A percentile compares a stretch with the other conserved stretches of the same genome.
phyloP scores from a whole-genome alignment of 2,888 invertebrate species.

The Tubulanus polymorphus region DNA sequence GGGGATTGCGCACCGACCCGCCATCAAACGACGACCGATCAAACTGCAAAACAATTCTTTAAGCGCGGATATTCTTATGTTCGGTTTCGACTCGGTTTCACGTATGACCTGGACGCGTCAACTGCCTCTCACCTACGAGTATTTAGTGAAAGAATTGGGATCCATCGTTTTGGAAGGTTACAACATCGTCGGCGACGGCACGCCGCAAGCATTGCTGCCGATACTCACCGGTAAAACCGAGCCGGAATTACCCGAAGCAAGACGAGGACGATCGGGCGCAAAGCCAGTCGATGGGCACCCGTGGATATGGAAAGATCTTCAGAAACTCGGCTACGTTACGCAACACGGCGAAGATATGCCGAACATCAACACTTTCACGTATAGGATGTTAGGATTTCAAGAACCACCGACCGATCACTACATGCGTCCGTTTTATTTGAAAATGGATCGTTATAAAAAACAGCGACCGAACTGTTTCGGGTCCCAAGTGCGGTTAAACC shows the following conservation, averaged over 20 bases:
- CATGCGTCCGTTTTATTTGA: constrained; percentile 64
- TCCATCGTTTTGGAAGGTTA: constrained; percentile 26
- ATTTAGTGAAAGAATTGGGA: constrained; percentile 22
- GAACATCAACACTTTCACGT: constrained; percentile 53
- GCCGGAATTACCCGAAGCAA: constrained; percentile 22
- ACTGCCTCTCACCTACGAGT: constrained; percentile 24
- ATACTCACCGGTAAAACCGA: constrained; percentile 24
- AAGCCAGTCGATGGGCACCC: constrained; percentile 62
- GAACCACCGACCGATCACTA: constrained; percentile 82
- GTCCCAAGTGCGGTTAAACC: constrained; percentile 63
- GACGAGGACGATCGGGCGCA: constrained; percentile 3
- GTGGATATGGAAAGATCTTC: constrained; percentile 75
- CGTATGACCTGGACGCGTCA: constrained; percentile 57
- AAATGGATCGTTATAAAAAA: not conserved
- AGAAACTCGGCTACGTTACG: constrained; percentile 56
- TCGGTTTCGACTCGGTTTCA: constrained; percentile 84
- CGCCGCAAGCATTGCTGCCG: constrained; percentile 25
- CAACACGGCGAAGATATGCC: constrained; percentile 74
- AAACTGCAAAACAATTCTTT: not conserved
- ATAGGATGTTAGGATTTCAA: constrained; percentile 78
- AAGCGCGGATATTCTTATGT: constrained; percentile 70
- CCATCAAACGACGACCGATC: not conserved
- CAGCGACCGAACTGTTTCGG: constrained; percentile 61
- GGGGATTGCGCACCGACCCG: not conserved
- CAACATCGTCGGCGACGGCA: constrained; percentile 29